phyloP scores from a whole-genome alignment of 2,797 vertebrate species.

The Garrulus glandarius region DNA sequence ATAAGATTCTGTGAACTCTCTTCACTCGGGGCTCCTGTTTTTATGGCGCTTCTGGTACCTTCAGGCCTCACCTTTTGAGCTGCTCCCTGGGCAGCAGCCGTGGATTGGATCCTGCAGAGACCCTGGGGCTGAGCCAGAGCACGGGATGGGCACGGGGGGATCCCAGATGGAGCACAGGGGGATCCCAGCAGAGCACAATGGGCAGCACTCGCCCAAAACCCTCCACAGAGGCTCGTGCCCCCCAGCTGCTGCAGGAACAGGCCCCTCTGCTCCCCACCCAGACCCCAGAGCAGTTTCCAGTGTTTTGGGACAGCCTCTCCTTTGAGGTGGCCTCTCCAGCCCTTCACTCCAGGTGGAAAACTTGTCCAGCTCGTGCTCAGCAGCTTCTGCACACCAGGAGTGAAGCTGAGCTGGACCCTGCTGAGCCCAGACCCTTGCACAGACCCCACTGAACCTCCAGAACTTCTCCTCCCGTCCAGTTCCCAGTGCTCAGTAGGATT shows the following conservation, averaged over 20 bases:
- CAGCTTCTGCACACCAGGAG: not conserved
- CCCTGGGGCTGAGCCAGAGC: not conserved
- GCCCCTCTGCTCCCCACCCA: not conserved
- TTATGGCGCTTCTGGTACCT: not conserved
- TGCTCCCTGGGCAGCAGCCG: not conserved
- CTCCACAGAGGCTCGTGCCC: rapidly evolving
- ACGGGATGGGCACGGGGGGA: rapidly evolving
- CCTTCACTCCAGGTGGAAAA: not conserved
- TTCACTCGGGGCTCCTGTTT: not conserved
- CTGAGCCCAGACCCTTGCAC: not conserved
- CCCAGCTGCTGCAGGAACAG: not conserved
- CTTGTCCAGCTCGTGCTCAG: not conserved
- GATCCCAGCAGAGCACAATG: not conserved
- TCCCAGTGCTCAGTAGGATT: not conserved
- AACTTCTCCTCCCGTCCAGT: not conserved
- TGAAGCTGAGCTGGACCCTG: not conserved
- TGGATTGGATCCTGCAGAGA: not conserved
- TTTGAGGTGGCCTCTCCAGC: not conserved
- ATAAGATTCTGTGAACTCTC: conserved; percentile 40
- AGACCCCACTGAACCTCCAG: not conserved
- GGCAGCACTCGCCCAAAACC: not conserved
- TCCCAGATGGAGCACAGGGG: not conserved
- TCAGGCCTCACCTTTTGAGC: not conserved
- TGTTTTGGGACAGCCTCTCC: not conserved
- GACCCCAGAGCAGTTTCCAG: not conserved